These are phyloP conservation scores for Drosophila triauraria DNA, from an alignment of 1,140 invertebrate genomes.

Conservation along the genomic window DNA sequence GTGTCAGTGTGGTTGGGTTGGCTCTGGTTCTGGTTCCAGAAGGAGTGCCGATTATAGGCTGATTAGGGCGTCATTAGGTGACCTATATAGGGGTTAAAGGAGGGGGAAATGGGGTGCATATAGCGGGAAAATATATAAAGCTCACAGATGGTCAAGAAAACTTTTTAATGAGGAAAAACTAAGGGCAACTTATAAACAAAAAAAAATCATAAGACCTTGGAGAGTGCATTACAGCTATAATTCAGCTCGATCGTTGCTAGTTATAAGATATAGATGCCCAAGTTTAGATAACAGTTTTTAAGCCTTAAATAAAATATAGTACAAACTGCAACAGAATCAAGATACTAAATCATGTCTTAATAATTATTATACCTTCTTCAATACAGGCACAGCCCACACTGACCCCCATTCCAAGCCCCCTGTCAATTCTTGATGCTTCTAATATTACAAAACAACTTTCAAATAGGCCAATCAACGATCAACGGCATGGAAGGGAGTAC, in stretches of 20 bases:
- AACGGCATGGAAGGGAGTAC: slow-evolving; percentile 7
- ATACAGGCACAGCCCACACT: not conserved
- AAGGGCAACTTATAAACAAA: no score
- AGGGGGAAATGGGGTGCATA: not conserved
- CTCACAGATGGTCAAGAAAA: not conserved
- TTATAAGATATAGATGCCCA: no score
- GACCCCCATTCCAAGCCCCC: not conserved
- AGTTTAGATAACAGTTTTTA: no score
- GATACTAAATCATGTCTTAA: no score
- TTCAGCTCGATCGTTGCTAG: no score
- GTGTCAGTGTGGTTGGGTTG: slow-evolving; percentile 26
- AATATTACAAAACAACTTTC: slow-evolving; percentile 45
- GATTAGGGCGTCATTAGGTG: slow-evolving; percentile 53
- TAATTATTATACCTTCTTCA: not conserved
- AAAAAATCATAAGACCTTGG: no score
- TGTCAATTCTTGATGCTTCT: slow-evolving; percentile 1
- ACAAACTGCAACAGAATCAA: no score
- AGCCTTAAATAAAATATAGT: no score
- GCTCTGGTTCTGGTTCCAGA: not conserved
- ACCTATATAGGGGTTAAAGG: slow-evolving; percentile 37
- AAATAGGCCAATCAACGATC: slow-evolving; percentile 4
- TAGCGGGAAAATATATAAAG: not conserved
- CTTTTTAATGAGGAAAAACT: not conserved
- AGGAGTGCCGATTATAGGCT: slow-evolving; percentile 41
- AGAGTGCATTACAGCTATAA: not conserved